Evolutionary conservation across 2,113 vertebrate species (phyloP).

Genomic region (Seriola quinqueradiata): DNA sequence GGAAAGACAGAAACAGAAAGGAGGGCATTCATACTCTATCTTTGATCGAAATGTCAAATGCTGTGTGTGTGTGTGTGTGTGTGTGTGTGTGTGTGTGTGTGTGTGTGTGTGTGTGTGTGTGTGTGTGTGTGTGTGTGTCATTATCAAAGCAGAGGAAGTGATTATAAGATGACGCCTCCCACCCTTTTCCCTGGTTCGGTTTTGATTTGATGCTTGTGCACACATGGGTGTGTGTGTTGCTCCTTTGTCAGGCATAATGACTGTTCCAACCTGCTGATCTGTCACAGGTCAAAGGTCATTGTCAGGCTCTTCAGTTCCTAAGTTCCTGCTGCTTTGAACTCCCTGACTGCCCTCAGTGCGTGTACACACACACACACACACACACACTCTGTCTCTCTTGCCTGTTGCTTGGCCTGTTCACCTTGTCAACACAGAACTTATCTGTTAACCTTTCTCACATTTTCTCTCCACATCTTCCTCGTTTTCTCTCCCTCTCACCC

Average conservation of each 20-base stretch:
- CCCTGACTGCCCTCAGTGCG: neutral
- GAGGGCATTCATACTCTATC: slow-evolving; percentile 38
- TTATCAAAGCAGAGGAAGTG: slow-evolving; percentile 45
- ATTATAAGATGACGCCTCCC: slow-evolving; percentile 19
- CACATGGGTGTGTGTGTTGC: neutral
- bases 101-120: slow-evolving; percentile 25
- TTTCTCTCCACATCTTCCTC: neutral
- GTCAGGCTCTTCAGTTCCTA: slow-evolving; percentile 27
- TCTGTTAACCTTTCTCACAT: neutral
- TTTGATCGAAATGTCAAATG: slow-evolving; percentile 41
- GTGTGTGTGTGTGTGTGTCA: slow-evolving; percentile 20
- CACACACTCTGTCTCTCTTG: slow-evolving; percentile 7
- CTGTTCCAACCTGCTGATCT: slow-evolving; percentile 47
- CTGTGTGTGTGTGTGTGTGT: neutral
- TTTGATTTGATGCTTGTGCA: neutral
- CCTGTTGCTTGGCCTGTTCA: neutral
- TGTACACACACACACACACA: slow-evolving; percentile 29
- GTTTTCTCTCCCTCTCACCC: neutral
- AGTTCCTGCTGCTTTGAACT: slow-evolving; percentile 49
- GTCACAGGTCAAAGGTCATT: slow-evolving; percentile 52
- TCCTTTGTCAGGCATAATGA: slow-evolving; percentile 8
- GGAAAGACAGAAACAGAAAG: slow-evolving; percentile 20
- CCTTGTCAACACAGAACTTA: slow-evolving; percentile 11
- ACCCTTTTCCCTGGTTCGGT: neutral
- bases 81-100: slow-evolving; percentile 26